A percentile compares a stretch with the other conserved stretches of the same genome.
Conservation (phyloP, 1,140 invertebrate genomes). For the Heliconius nattereri region DNA sequence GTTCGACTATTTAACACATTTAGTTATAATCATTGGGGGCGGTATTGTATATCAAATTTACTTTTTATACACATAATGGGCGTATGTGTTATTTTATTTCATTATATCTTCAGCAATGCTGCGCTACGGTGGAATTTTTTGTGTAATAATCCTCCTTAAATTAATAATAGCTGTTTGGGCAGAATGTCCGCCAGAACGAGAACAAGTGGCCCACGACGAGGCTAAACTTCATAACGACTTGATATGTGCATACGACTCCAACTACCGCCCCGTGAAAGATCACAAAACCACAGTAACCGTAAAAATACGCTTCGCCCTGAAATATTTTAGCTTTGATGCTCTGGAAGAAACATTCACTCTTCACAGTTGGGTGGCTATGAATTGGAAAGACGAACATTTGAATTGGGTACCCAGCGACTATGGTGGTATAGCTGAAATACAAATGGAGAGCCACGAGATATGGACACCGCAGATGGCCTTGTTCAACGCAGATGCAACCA, state of each 20-base stretch:
- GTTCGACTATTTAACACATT: not conserved
- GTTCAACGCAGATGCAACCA: slow-evolving; percentile 65
- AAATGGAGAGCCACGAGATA: slow-evolving; percentile 65
- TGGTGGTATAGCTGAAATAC: slow-evolving; percentile 61
- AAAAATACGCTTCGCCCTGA: slow-evolving; percentile 66
- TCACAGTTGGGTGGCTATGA: slow-evolving; percentile 70
- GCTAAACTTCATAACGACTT: slow-evolving; percentile 61
- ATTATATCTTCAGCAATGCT: slow-evolving; percentile 40
- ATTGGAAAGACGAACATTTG: slow-evolving; percentile 70
- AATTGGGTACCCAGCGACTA: slow-evolving; percentile 66
- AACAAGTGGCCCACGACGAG: slow-evolving; percentile 53
- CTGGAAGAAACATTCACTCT: slow-evolving; percentile 69
- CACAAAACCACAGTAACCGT: slow-evolving; percentile 60
- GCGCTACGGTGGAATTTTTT: slow-evolving; percentile 28
- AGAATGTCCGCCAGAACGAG: slow-evolving; percentile 44
- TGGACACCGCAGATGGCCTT: slow-evolving; percentile 68
- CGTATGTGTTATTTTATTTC: not conserved
- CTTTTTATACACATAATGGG: slow-evolving; percentile 29
- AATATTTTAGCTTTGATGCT: slow-evolving; percentile 68
- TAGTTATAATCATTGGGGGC: slow-evolving; percentile 36
- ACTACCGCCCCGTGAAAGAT: slow-evolving; percentile 65
- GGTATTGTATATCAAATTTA: slow-evolving; percentile 45
- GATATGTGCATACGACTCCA: slow-evolving; percentile 54
- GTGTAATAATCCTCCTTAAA: slow-evolving; percentile 9
- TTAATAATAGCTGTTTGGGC: slow-evolving; percentile 15